A percentile compares a stretch with the other conserved stretches of the same genome.
phyloP scores from a whole-genome alignment of 64 coral and sea anemone genomes.

The Orbicella faveolata region DNA sequence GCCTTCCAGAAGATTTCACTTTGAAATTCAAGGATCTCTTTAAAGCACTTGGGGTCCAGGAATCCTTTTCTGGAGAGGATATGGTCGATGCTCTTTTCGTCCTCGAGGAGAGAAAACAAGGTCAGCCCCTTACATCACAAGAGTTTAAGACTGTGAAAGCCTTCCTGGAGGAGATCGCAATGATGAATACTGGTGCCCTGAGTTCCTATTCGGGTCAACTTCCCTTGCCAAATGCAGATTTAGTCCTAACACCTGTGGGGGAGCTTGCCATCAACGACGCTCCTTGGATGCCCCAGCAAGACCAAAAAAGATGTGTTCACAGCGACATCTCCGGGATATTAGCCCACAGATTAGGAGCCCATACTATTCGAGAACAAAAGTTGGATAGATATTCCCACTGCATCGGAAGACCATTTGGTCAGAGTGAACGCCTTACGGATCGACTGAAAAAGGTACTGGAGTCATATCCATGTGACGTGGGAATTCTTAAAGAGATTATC shows the following conservation, averaged over 20 bases:
- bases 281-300: constrained; percentile 65
- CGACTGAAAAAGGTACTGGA: constrained; percentile 68
- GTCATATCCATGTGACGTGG: constrained; percentile 84
- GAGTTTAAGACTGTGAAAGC: constrained; percentile 80
- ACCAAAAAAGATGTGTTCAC: constrained; percentile 58
- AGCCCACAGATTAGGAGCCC: constrained; percentile 79
- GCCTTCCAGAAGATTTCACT: constrained; percentile 61
- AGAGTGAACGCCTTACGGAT: constrained; percentile 76
- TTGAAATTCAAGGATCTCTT: constrained; percentile 71
- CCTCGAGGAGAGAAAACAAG: constrained; percentile 70
- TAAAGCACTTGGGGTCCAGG: constrained; percentile 64
- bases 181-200: constrained; percentile 50
- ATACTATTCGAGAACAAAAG: constrained; percentile 58
- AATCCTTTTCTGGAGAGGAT: constrained; percentile 72
- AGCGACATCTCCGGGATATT: constrained; percentile 68
- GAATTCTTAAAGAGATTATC: constrained; percentile 89
- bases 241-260: constrained; percentile 52
- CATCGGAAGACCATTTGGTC: constrained; percentile 89
- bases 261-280: constrained; percentile 85
- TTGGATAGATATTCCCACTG: constrained; percentile 78
- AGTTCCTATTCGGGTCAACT: constrained; percentile 45
- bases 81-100: constrained; percentile 65
- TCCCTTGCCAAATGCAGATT: constrained; percentile 73
- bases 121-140: constrained; percentile 31
- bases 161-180: constrained; percentile 75